Percentiles rank a stretch among this genome's conserved stretches.
Evolutionary conservation across 2,888 invertebrate genomes (phyloP).

Genomic region (Vandiemenella viatica): DNA sequence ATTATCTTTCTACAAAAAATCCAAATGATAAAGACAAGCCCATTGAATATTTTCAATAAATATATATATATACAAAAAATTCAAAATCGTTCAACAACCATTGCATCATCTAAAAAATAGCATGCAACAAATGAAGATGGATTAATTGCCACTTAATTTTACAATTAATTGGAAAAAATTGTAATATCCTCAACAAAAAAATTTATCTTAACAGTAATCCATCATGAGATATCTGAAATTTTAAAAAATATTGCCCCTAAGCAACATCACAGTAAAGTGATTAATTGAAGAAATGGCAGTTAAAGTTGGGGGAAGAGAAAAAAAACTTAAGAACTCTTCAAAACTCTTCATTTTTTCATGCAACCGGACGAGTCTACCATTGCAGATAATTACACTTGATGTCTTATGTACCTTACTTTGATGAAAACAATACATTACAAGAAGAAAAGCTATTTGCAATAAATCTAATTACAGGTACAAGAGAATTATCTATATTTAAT

Average conservation of each 20-base stretch:
- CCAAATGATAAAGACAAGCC: neutral
- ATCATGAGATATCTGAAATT: neutral
- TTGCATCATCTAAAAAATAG: neutral
- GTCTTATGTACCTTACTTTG: neutral
- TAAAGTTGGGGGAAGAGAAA: neutral
- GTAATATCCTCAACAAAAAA: too few relatives aligned
- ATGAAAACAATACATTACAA: neutral
- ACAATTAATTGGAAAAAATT: too few relatives aligned
- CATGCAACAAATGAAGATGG: neutral
- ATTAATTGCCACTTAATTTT: too few relatives aligned
- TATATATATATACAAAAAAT: neutral
- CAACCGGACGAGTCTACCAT: neutral
- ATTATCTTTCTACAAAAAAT: constrained; percentile 22
- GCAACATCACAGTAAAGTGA: neutral
- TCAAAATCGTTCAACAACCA: neutral
- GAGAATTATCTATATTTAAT: neutral
- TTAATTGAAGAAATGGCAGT: neutral
- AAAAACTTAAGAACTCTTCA: neutral
- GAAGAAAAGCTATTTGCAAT: neutral
- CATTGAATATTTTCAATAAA: neutral
- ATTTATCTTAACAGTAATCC: neutral
- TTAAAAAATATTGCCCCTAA: neutral
- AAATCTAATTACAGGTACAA: neutral
- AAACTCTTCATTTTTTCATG: neutral
- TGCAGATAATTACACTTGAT: neutral